These are phyloP conservation scores for Argentina silus DNA, from an alignment of 2,797 vertebrate species.

Conservation along the genomic window DNA sequence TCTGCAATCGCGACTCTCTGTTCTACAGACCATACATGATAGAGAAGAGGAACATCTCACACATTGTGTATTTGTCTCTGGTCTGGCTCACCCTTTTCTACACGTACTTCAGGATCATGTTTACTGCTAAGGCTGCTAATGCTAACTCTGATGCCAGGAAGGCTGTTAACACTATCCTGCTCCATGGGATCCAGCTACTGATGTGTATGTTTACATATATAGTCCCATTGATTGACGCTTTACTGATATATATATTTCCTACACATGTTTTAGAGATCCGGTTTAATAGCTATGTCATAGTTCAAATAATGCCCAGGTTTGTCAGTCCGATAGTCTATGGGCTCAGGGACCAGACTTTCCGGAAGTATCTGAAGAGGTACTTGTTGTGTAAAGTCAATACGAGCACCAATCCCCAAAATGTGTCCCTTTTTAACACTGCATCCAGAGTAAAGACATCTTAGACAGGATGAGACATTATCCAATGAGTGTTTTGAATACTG, in stretches of 20 bases:
- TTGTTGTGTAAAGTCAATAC: constrained; percentile 21
- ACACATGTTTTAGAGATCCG: neutral
- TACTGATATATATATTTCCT: constrained; percentile 28
- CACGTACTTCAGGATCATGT: constrained; percentile 64
- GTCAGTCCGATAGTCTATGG: constrained; percentile 67
- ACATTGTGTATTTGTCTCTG: constrained; percentile 45
- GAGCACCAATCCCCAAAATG: constrained; percentile 1
- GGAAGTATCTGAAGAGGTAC: constrained; percentile 50
- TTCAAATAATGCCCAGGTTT: constrained; percentile 60
- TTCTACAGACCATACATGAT: constrained; percentile 48
- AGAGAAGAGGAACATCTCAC: constrained; percentile 51
- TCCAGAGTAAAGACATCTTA: neutral
- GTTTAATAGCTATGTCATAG: constrained; percentile 48
- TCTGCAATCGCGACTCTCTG: constrained; percentile 43
- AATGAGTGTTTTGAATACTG: too few relatives aligned
- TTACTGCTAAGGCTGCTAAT: constrained; percentile 40
- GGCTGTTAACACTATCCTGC: constrained; percentile 63
- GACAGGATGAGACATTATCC: too few relatives aligned
- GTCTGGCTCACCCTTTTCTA: constrained; percentile 69
- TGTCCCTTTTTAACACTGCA: too few relatives aligned
- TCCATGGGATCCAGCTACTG: constrained; percentile 63
- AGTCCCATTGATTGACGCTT: fast-evolving
- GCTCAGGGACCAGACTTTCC: constrained; percentile 56
- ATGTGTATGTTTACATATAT: constrained; percentile 58
- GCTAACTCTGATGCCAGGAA: constrained; percentile 37